Conservation (phyloP, 2,888 invertebrate genomes). For the Apamea anceps region DNA sequence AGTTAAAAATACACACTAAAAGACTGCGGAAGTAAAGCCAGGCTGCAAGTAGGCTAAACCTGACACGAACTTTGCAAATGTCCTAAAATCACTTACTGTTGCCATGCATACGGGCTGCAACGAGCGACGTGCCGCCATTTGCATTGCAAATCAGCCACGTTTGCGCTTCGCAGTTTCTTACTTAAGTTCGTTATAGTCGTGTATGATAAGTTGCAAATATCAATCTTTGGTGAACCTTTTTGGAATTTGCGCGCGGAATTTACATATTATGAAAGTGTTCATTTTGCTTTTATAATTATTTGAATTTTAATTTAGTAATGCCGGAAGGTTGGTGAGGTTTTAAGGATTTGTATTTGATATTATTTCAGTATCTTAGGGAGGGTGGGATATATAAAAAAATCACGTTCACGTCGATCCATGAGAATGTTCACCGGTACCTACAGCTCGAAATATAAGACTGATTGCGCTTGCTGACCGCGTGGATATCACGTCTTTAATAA, state of each 20-base stretch:
- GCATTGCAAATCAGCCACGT: slow-evolving; percentile 63
- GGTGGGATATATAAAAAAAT: too few species aligned
- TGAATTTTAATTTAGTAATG: not conserved
- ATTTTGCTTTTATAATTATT: not conserved
- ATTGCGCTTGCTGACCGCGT: not conserved
- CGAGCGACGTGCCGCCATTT: slow-evolving; percentile 50
- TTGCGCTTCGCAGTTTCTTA: slow-evolving; percentile 59
- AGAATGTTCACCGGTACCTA: not conserved
- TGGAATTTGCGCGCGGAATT: not conserved
- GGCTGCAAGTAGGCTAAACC: slow-evolving; percentile 55
- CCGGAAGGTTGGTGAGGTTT: not conserved
- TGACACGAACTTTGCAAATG: slow-evolving; percentile 51
- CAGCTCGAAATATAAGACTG: not conserved
- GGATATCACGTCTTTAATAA: too few species aligned
- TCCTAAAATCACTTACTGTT: slow-evolving; percentile 63
- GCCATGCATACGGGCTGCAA: slow-evolving; percentile 57
- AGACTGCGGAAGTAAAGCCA: slow-evolving; percentile 26
- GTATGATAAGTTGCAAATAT: slow-evolving; percentile 34
- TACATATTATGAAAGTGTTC: not conserved
- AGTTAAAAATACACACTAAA: slow-evolving; percentile 39
- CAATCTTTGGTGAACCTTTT: slow-evolving; percentile 21
- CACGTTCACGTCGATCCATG: not conserved
- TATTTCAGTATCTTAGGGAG: not conserved
- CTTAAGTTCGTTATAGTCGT: slow-evolving; percentile 53
- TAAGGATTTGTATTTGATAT: not conserved